These are phyloP conservation scores for Cryptocephalus moraei DNA, from an alignment of 2,888 invertebrate species.

Conservation along the genomic window DNA sequence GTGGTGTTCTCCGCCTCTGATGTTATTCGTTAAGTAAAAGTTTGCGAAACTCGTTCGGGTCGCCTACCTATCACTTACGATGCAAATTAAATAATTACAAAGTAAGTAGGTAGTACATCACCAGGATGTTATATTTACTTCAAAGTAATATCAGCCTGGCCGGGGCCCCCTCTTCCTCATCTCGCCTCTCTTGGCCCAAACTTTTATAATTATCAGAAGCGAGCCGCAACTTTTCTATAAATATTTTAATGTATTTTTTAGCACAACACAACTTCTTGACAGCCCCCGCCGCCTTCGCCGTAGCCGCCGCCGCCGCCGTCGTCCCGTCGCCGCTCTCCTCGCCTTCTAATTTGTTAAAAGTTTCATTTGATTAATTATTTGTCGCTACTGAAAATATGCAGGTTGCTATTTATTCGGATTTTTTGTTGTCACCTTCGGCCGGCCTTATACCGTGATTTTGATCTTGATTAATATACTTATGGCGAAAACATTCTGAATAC, in stretches of 20 bases:
- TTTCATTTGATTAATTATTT: conserved; percentile 18
- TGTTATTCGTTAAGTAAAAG: conserved; percentile 16
- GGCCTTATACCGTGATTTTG: neutral
- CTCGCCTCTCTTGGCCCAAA: conserved; percentile 19
- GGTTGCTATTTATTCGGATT: conserved; percentile 15
- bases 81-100: conserved; percentile 40
- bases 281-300: conserved; percentile 7
- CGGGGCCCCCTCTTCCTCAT: conserved; percentile 7
- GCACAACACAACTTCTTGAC: conserved; percentile 15
- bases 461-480: neutral
- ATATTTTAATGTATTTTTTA: conserved; percentile 30
- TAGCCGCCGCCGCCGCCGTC: conserved; percentile 8
- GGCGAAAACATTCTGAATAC: no score
- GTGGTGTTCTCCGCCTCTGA: no score
- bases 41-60: conserved; percentile 21
- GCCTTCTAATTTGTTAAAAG: conserved; percentile 16
- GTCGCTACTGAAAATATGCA: conserved; percentile 8
- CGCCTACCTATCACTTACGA: conserved; percentile 36
- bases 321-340: neutral
- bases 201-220: conserved; percentile 33
- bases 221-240: conserved; percentile 28
- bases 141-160: conserved; percentile 20
- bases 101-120: conserved; percentile 32
- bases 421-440: conserved; percentile 5
- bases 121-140: conserved; percentile 29